These are phyloP conservation scores for Cremastinae sp. DNA, from an alignment of 2,888 invertebrate genomes.

Conservation along the genomic window DNA sequence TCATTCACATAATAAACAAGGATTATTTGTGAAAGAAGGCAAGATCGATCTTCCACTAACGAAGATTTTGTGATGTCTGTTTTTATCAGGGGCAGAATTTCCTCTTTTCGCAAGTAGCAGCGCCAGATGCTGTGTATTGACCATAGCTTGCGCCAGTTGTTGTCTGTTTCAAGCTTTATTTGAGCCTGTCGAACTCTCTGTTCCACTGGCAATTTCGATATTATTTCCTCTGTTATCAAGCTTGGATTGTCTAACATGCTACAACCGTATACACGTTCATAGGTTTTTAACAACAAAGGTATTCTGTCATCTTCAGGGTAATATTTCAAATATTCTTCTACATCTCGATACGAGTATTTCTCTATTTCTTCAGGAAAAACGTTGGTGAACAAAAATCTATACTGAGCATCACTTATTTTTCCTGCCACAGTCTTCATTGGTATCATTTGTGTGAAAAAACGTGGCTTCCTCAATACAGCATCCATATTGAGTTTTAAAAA, in stretches of 20 bases:
- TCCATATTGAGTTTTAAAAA: slow-evolving; percentile 69
- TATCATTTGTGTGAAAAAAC: slow-evolving; percentile 63
- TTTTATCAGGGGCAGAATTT: slow-evolving; percentile 68
- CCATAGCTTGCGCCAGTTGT: not conserved
- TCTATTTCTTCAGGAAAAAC: slow-evolving; percentile 61
- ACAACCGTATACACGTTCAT: slow-evolving; percentile 63
- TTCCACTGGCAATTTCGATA: slow-evolving; percentile 66
- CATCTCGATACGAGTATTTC: slow-evolving; percentile 29
- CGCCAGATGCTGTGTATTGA: slow-evolving; percentile 69
- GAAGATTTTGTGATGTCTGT: slow-evolving; percentile 64
- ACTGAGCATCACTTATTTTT: slow-evolving; percentile 61
- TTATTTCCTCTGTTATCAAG: slow-evolving; percentile 51
- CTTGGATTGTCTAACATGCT: slow-evolving; percentile 62
- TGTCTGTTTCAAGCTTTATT: slow-evolving; percentile 64
- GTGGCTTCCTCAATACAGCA: slow-evolving; percentile 65
- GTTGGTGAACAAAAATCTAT: slow-evolving; percentile 66
- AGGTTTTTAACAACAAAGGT: slow-evolving; percentile 64
- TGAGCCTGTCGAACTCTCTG: slow-evolving; percentile 68
- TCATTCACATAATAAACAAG: slow-evolving; percentile 73
- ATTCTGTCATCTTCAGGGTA: slow-evolving; percentile 65
- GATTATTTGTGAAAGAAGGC: slow-evolving; percentile 69
- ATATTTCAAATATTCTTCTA: slow-evolving; percentile 64
- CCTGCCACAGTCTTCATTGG: slow-evolving; percentile 65
- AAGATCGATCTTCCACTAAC: slow-evolving; percentile 52
- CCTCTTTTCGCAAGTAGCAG: slow-evolving; percentile 68